Conservation (phyloP, 2,797 vertebrate species). For the Anomalospiza imberbis region DNA sequence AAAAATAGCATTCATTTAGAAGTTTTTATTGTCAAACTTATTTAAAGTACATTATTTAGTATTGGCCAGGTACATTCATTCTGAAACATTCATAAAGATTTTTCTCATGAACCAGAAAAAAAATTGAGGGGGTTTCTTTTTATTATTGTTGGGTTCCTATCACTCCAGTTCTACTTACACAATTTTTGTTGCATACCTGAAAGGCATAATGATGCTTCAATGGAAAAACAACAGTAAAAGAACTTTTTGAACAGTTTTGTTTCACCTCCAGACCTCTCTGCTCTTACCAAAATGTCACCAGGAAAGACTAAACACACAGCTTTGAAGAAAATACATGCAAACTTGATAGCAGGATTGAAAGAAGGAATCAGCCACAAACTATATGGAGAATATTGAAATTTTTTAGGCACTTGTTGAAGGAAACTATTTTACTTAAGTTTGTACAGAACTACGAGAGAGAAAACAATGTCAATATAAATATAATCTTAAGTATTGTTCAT, state of each 20-base stretch:
- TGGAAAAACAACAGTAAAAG: neutral
- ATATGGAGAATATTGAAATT: neutral
- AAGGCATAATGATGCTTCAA: neutral
- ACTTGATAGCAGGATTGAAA: neutral
- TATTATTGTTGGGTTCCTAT: neutral
- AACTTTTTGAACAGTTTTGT: neutral
- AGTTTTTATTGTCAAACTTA: neutral
- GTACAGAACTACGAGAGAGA: neutral
- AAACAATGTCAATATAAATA: slow-evolving; percentile 19
- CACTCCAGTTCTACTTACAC: neutral
- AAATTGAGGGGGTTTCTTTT: accelerated
- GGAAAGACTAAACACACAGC: neutral
- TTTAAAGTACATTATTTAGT: neutral
- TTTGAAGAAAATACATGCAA: neutral
- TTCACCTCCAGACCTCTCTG: neutral
- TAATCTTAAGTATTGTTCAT: neutral
- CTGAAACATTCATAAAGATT: neutral
- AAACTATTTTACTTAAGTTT: slow-evolving; percentile 11
- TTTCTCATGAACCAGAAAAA: neutral
- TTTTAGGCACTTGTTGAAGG: neutral
- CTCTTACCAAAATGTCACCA: neutral
- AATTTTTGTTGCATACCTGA: neutral
- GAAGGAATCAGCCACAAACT: neutral
- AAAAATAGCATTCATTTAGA: neutral
- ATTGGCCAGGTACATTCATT: neutral